These are phyloP conservation scores for Geotrypetes seraphini DNA, from an alignment of 2,797 vertebrate genomes.

Conservation along the genomic window DNA sequence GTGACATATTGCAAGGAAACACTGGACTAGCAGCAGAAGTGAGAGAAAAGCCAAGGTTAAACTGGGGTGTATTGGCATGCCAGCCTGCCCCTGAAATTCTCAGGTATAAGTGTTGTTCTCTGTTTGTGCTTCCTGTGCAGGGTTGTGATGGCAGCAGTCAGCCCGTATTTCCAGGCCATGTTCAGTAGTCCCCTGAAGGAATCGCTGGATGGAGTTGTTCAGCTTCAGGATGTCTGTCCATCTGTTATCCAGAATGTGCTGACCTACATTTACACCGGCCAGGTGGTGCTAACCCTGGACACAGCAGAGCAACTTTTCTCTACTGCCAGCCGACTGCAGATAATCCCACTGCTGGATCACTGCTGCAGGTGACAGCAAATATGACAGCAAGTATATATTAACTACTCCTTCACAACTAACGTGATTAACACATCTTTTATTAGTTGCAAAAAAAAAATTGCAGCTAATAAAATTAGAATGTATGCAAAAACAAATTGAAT, in stretches of 20 bases:
- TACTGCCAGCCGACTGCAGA: conserved; percentile 68
- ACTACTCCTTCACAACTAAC: no score
- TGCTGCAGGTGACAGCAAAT: conserved; percentile 69
- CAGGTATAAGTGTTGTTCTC: no score
- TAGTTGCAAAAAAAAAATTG: no score
- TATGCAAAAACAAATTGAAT: no score
- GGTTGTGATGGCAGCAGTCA: conserved; percentile 67
- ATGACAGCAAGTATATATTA: no score
- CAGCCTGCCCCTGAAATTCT: no score
- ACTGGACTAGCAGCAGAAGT: no score
- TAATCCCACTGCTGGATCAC: conserved; percentile 65
- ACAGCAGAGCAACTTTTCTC: conserved; percentile 69
- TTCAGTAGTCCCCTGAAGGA: conserved; percentile 71
- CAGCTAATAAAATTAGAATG: no score
- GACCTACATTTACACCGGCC: conserved; percentile 68
- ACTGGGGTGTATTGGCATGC: no score
- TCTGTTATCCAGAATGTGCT: conserved; percentile 64
- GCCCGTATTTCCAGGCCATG: conserved; percentile 73
- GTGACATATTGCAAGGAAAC: neutral
- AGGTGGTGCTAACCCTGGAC: conserved; percentile 57
- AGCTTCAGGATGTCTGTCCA: conserved; percentile 65
- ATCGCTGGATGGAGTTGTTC: conserved; percentile 65
- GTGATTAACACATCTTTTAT: no score
- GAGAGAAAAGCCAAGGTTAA: no score
- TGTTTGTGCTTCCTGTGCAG: conserved; percentile 24